These are phyloP conservation scores for Nylanderia fulva DNA, from an alignment of 1,140 invertebrate species.

Conservation along the genomic window DNA sequence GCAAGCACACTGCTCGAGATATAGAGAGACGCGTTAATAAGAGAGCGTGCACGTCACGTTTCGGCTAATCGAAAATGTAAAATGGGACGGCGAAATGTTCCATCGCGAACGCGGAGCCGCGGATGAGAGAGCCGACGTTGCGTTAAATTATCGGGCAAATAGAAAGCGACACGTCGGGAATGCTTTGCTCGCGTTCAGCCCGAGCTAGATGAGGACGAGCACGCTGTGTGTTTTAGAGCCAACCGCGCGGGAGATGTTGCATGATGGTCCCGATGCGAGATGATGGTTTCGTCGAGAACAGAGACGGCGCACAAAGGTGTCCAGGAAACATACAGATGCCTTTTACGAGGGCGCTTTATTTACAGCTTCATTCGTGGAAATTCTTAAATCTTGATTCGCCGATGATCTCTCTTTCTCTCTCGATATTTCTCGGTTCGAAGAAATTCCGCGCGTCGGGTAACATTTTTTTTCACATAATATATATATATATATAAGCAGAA, in stretches of 20 bases:
- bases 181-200: conserved; percentile 50
- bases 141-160: conserved; percentile 72
- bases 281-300: conserved; percentile 36
- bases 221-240: conserved; percentile 43
- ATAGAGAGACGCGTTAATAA: conserved; percentile 72
- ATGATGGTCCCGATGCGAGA: conserved; percentile 22
- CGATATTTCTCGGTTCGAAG: background rate
- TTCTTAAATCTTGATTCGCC: background rate
- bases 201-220: conserved; percentile 9
- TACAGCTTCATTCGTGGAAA: conserved; percentile 42
- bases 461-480: background rate
- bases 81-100: conserved; percentile 62
- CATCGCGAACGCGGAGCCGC: background rate
- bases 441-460: background rate
- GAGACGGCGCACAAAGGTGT: conserved; percentile 49
- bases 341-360: conserved; percentile 39
- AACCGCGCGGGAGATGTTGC: conserved; percentile 26
- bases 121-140: conserved; percentile 57
- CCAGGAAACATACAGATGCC: background rate
- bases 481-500: too few species aligned
- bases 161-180: conserved; percentile 65
- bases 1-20: conserved; percentile 16
- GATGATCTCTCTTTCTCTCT: background rate
- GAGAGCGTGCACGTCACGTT: conserved; percentile 56
- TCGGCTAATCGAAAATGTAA: conserved; percentile 74